Base-by-base conservation (phyloP, 2,797 vertebrate species). In the Xenentodon cancila region DNA sequence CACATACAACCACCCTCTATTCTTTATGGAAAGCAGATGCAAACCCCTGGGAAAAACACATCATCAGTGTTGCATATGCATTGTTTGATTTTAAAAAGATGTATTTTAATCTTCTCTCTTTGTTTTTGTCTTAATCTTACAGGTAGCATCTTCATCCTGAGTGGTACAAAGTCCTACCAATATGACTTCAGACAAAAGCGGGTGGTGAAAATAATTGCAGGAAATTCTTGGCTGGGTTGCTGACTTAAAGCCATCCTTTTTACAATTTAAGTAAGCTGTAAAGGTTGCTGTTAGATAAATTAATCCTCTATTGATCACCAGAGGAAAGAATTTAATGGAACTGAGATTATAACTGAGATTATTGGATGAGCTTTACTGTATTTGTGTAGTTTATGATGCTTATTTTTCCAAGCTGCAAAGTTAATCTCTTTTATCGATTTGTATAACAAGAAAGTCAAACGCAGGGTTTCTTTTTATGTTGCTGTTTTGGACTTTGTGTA, bases 201-300 rank as follows among this genome's bases (percentile, higher is more conserved):
- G n/a, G 70, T 90, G 61, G 37, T 74, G 55, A 79, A 82, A 3
- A 56, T 64, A 12, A 71, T 82, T 18, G 40, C 75, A 46, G 76
- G 78, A 25, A 91, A 90, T 53, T 68, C 73, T 46, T 91, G 86
- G 88, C 69, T 92, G 4, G 86, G 89, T 68, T 92, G 91, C 67
- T 88, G 68, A 91, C 20, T 58, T 27, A 27, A 30, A 50, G 21
- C 50, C 5, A 20, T n/a, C 42, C 21, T 16, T 19, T 45, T 62
- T 52, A 21, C 32, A 20, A 16, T 54, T 46, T 20, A 46, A 53
- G 17, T n/a, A 12, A 34, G 13, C 20, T 47, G 9, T 4, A 47
- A 17, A 1, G n/a, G 15, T 22, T 16, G 2, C 30, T 59, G 34
- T 53, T 49, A 34, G 13, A 40, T 40, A 40, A 15, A 9, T 12